Evolutionary conservation across 2,113 vertebrate species (phyloP), one percentile per base, ranked within the genome.

Genomic region (Triplophysa rosa): DNA sequence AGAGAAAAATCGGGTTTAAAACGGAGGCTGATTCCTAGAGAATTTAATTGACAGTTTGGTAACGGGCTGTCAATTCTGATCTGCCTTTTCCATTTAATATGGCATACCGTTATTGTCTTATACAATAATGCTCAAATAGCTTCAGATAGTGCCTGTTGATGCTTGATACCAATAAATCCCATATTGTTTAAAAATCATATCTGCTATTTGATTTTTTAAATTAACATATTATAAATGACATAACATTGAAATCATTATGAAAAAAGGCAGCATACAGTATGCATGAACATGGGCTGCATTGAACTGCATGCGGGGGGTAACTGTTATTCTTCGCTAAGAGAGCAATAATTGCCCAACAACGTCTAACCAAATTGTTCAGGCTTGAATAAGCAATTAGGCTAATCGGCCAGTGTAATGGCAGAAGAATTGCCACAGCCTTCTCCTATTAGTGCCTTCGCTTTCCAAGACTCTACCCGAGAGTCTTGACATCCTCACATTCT

Each of bases 381-480:
- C 82, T 82, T 54, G 81, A 66, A 66, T 79, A 72, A 84, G 78
- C 82, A 87, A 85, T 85, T 87, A 87, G 80, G 69, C 65, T 80
- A 79, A 79, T 67, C 81, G 33, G 26, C 52, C 49, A 67, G 47
- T 81, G 42, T 85, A 80, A 87, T 84, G 78, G 78, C 70, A 64
- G 78, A 81, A 45, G 66, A 75, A 76, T 49, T 37, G 49, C 58
- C 69, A 80, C 69, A 68, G 80, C 58, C 73, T 37, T 14, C 61
- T 65, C 40, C 70, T 74, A 82, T 87, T 87, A 87, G 82, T 62
- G 59, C 12, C 64, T 80, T 45, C 37, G 33, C 33, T 76, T 69
- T 67, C 37, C 59, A 24, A 52, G 67, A 81, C 49, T 54, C 69
- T 21, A 66, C 23, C 29, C 33, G 47, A 84, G 52, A 80, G 79